Conservation (phyloP, 2,113 vertebrate species). For the Ageneiosus marmoratus region DNA sequence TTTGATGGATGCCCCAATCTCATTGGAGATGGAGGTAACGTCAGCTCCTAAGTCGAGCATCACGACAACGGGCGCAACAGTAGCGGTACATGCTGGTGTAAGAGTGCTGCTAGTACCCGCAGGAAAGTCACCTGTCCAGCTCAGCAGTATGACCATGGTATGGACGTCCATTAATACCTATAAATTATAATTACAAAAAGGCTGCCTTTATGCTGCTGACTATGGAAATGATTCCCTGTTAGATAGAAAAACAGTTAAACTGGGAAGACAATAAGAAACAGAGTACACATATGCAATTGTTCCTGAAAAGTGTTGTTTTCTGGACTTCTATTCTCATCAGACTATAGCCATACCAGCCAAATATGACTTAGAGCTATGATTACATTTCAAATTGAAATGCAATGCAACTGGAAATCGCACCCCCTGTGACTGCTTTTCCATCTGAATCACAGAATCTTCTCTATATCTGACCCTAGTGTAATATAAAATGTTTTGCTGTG, state of each 20-base stretch:
- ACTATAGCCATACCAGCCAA: neutral
- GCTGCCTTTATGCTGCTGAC: neutral
- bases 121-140: constrained; percentile 70
- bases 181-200: neutral
- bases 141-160: constrained; percentile 94
- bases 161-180: neutral
- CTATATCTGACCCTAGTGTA: neutral
- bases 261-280: neutral
- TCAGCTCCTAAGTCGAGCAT: constrained; percentile 80
- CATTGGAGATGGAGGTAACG: constrained; percentile 77
- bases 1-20: constrained; percentile 80
- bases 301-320: neutral
- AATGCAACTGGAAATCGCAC: neutral
- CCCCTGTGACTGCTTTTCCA: neutral
- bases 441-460: neutral
- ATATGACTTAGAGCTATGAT: neutral
- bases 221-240: neutral
- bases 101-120: constrained; percentile 79
- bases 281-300: neutral
- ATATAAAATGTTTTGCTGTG: neutral
- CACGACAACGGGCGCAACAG: constrained; percentile 81
- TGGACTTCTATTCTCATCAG: neutral
- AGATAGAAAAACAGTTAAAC: neutral
- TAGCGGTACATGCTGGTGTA: constrained; percentile 80
- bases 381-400: neutral